Evolutionary conservation across 92 coral and sea anemone genomes (phyloP).

Genomic region (Phenganax stokvisi): DNA sequence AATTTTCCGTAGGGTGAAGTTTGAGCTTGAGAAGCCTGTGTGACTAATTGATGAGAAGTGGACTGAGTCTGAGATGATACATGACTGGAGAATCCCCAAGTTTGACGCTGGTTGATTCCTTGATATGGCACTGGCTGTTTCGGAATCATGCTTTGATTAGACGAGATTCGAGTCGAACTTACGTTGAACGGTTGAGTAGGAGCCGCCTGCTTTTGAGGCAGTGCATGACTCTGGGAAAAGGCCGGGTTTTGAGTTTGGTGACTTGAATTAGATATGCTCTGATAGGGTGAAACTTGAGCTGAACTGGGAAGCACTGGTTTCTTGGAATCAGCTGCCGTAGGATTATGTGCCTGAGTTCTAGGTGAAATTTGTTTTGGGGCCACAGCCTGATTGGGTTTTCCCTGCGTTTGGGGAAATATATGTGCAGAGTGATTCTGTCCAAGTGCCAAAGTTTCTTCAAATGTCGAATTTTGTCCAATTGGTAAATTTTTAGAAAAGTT

Average conservation of each 20-base stretch:
- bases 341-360: not conserved
- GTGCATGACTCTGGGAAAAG: not conserved
- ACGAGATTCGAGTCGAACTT: too few relatives aligned
- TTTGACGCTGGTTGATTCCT: too few relatives aligned
- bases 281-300: not conserved
- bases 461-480: not conserved
- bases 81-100: too few relatives aligned
- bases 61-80: too few relatives aligned
- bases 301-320: not conserved
- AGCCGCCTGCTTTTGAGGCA: not conserved
- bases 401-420: not conserved
- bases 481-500: not conserved
- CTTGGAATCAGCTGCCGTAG: not conserved
- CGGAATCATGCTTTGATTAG: too few relatives aligned
- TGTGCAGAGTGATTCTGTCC: not conserved
- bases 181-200: not conserved
- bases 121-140: too few relatives aligned
- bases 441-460: not conserved
- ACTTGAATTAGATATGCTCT: not conserved
- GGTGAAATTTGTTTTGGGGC: not conserved
- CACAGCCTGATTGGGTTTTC: not conserved
- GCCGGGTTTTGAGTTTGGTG: not conserved
- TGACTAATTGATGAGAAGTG: too few relatives aligned
- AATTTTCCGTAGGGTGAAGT: too few relatives aligned
- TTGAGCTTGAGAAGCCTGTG: too few relatives aligned